These are phyloP conservation scores for Furnarius figulus DNA, from an alignment of 2,113 vertebrate genomes.

Conservation along the genomic window DNA sequence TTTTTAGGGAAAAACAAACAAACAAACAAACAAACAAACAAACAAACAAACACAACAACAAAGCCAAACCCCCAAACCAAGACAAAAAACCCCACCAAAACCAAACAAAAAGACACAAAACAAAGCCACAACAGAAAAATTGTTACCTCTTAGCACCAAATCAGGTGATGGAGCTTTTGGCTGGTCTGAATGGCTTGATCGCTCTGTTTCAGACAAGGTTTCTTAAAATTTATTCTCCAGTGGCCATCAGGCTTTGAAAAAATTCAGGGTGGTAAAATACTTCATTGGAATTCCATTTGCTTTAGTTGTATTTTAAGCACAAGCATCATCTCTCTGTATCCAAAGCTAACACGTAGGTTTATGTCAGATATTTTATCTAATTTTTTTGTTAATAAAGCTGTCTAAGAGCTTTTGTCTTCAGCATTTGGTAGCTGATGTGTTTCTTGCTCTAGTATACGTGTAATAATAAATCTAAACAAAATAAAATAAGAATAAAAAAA, in stretches of 20 bases:
- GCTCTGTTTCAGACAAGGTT: accelerated
- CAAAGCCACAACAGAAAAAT: not conserved
- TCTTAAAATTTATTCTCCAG: not conserved
- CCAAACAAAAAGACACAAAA: too few relatives aligned
- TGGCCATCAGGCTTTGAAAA: not conserved
- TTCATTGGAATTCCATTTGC: not conserved
- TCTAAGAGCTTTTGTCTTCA: not conserved
- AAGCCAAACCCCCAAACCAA: too few relatives aligned
- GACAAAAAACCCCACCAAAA: too few relatives aligned
- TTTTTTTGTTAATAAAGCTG: not conserved
- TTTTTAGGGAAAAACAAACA: not conserved
- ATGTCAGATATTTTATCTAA: not conserved
- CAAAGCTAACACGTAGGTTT: not conserved
- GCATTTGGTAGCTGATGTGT: not conserved
- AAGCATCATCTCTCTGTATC: accelerated
- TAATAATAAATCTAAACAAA: not conserved
- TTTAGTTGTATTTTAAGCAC: not conserved
- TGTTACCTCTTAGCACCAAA: not conserved
- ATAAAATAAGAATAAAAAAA: not conserved
- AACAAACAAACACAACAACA: too few relatives aligned
- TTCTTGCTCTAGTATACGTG: not conserved
- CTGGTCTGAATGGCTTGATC: not conserved
- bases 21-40: too few relatives aligned
- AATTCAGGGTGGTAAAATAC: not conserved
- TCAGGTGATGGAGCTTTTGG: not conserved